phyloP scores from a whole-genome alignment of 1,140 invertebrate species.

The Spodoptera litura region DNA sequence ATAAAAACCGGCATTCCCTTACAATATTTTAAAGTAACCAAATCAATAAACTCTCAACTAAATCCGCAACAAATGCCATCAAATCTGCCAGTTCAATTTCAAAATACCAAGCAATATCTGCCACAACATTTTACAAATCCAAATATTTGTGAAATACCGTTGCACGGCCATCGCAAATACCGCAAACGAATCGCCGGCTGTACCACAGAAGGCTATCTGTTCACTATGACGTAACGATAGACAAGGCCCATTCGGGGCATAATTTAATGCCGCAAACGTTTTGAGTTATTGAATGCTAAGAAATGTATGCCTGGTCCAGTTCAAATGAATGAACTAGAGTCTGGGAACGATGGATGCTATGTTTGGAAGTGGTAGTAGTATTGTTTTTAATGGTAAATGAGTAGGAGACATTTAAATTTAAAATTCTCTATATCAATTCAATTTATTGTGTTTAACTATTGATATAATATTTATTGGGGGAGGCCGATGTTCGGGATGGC shows the following conservation, averaged over 20 bases:
- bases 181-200: constrained; percentile 29
- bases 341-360: background rate
- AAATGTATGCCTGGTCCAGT: background rate
- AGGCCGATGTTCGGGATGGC: no score
- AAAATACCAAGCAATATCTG: constrained; percentile 43
- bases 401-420: no score
- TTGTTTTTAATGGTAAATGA: background rate
- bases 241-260: constrained; percentile 13
- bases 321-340: constrained; percentile 1
- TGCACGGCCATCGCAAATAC: constrained; percentile 39
- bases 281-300: constrained; percentile 30
- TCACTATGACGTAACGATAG: constrained; percentile 38
- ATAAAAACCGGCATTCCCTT: background rate
- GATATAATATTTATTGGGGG: no score
- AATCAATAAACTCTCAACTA: constrained; percentile 26
- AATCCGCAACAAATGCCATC: constrained; percentile 32
- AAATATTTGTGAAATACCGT: constrained; percentile 48
- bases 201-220: constrained; percentile 5
- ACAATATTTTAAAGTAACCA: background rate
- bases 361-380: background rate
- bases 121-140: constrained; percentile 48
- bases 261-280: constrained; percentile 34
- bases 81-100: constrained; percentile 29
- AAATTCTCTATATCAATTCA: no score
- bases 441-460: no score